Evolutionary conservation across 2,797 vertebrate species (phyloP).

Genomic region (Alosa sapidissima): DNA sequence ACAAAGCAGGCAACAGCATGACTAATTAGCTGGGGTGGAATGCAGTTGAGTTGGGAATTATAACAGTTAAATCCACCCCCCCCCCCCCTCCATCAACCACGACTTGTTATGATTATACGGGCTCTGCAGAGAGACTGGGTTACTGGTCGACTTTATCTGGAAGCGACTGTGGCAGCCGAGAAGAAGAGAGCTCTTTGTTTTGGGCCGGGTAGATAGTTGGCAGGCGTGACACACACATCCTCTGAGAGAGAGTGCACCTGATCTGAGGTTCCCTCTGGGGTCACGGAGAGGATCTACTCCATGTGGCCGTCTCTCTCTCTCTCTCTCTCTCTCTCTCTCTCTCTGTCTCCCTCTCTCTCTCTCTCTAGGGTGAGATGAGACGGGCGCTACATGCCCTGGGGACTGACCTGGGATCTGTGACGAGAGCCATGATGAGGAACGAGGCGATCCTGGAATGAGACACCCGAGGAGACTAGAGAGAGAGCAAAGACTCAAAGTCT

Average conservation of each 20-base stretch:
- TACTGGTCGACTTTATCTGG: not conserved
- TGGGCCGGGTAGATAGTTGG: not conserved
- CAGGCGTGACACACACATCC: not conserved
- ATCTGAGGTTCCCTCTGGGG: not conserved
- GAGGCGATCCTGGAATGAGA: not conserved
- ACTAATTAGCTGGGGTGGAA: not conserved
- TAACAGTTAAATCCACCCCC: too few species aligned
- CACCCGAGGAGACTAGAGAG: not conserved
- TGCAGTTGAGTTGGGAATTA: not conserved
- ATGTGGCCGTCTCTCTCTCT: not conserved
- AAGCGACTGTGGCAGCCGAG: not conserved
- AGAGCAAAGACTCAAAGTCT: not conserved
- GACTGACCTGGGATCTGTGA: not conserved
- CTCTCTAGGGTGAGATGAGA: not conserved
- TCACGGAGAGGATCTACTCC: not conserved
- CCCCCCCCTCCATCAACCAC: not conserved
- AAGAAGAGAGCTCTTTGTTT: conserved; percentile 20
- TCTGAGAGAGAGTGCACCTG: conserved; percentile 19
- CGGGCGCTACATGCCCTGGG: not conserved
- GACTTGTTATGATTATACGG: not conserved
- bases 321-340: not conserved
- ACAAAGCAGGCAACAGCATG: not conserved
- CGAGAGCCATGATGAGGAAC: not conserved
- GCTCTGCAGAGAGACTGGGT: not conserved
- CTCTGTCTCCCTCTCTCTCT: not conserved